phyloP scores from a whole-genome alignment of 2,888 invertebrate genomes.

The Brachylomia viminalis region DNA sequence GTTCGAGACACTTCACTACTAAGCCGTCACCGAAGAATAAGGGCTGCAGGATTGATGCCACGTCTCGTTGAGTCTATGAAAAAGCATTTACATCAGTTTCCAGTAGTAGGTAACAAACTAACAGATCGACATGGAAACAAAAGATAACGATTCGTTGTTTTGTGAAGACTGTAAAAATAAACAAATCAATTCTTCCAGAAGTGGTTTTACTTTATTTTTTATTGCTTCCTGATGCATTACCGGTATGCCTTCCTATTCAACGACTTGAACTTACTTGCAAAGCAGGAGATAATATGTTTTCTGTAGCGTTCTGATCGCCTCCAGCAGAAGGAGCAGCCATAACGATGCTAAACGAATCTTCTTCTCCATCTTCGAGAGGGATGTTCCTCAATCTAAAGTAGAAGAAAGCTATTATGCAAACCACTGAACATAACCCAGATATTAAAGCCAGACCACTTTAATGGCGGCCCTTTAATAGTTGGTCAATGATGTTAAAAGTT shows the following conservation, averaged over 20 bases:
- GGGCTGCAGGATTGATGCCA: slow-evolving; percentile 95
- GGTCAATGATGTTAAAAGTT: background rate
- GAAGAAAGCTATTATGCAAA: background rate
- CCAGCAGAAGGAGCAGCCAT: slow-evolving; percentile 91
- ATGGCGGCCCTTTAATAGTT: background rate
- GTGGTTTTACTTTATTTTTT: too few relatives aligned
- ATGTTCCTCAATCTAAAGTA: slow-evolving; percentile 93
- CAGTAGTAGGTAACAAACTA: background rate
- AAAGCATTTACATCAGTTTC: background rate
- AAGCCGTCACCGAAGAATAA: slow-evolving; percentile 98
- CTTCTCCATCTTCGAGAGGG: slow-evolving; percentile 97
- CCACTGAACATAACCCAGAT: background rate
- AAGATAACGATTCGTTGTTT: background rate
- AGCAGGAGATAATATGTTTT: slow-evolving; percentile 95
- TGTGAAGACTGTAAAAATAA: background rate
- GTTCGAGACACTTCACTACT: slow-evolving; percentile 97
- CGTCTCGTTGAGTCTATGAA: slow-evolving; percentile 95
- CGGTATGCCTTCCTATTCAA: background rate
- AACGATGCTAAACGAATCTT: slow-evolving; percentile 92
- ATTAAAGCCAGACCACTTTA: background rate
- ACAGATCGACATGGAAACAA: background rate
- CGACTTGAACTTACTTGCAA: slow-evolving; percentile 90
- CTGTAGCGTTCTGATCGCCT: slow-evolving; percentile 92
- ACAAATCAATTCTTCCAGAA: background rate
- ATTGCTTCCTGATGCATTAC: background rate